These are phyloP conservation scores for Periplaneta americana DNA, from an alignment of 1,140 invertebrate genomes.

Conservation along the genomic window DNA sequence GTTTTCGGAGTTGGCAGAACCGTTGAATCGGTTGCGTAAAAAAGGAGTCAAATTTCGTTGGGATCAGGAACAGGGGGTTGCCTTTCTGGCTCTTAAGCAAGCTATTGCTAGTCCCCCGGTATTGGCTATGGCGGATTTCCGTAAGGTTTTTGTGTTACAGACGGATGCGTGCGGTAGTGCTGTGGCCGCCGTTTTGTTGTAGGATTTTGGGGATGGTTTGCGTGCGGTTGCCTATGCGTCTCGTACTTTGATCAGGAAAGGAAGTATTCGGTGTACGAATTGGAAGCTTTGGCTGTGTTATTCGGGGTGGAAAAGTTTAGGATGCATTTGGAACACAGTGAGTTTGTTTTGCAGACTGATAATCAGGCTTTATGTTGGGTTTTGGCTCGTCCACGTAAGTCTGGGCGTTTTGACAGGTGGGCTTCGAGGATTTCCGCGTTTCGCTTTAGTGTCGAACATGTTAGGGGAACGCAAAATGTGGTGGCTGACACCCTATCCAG, in stretches of 20 bases:
- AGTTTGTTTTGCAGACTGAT: neutral
- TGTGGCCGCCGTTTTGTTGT: constrained; percentile 30
- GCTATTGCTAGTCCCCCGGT: constrained; percentile 30
- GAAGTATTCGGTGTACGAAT: constrained; percentile 36
- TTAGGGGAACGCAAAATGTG: neutral
- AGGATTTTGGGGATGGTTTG: constrained; percentile 27
- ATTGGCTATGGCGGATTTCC: constrained; percentile 31
- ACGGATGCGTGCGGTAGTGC: constrained; percentile 33
- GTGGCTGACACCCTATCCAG: neutral
- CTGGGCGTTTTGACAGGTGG: neutral
- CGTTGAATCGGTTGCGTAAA: constrained; percentile 29
- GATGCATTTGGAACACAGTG: constrained; percentile 32
- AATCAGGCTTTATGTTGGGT: neutral
- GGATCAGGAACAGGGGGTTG: constrained; percentile 26
- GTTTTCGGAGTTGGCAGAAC: constrained; percentile 34
- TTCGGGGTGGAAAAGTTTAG: constrained; percentile 38
- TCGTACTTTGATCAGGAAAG: constrained; percentile 30
- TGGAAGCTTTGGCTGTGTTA: constrained; percentile 39
- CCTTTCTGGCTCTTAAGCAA: constrained; percentile 31
- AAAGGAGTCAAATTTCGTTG: constrained; percentile 25
- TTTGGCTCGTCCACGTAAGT: neutral
- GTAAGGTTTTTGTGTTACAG: constrained; percentile 29
- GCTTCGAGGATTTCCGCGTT: neutral
- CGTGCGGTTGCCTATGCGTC: constrained; percentile 31
- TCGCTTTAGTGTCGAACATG: neutral